Percentiles rank a stretch among this genome's conserved stretches.
phyloP scores from a whole-genome alignment of 2,797 vertebrate species.

The Clarias fuscus region DNA sequence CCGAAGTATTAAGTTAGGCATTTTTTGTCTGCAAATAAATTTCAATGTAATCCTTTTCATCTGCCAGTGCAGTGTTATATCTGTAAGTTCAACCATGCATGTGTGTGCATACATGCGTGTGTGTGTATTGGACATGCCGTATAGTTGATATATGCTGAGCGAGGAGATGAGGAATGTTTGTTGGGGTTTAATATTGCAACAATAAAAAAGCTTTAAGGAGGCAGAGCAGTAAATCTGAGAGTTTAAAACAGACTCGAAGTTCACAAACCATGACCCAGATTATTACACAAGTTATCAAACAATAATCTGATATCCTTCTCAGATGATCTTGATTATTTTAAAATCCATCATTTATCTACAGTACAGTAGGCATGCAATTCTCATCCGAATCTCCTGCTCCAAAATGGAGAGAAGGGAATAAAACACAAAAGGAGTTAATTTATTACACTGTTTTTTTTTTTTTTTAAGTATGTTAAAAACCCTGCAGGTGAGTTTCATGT shows the following conservation, averaged over 20 bases:
- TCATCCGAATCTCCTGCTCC: not conserved
- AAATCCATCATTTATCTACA: not conserved
- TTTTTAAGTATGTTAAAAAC: not conserved
- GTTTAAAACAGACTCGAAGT: constrained; percentile 1
- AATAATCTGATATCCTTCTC: not conserved
- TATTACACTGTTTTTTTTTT: too few species aligned
- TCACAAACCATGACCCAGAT: constrained; percentile 4
- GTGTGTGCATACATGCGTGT: not conserved
- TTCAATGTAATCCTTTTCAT: not conserved
- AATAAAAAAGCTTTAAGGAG: constrained; percentile 80
- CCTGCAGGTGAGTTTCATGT: not conserved
- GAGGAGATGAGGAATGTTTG: constrained; percentile 62
- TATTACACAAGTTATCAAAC: constrained; percentile 2
- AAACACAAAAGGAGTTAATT: constrained; percentile 1
- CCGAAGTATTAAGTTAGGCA: not conserved
- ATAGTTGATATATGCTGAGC: constrained; percentile 61
- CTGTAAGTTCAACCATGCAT: not conserved
- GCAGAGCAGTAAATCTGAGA: constrained; percentile 70
- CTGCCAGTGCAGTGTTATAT: not conserved
- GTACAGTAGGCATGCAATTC: not conserved
- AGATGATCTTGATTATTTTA: not conserved
- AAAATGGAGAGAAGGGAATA: not conserved
- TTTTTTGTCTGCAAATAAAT: not conserved
- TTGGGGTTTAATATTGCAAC: constrained; percentile 67
- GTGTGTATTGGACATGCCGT: not conserved